Conservation (phyloP, 2,113 vertebrate genomes). For the Dendropsophus ebraccatus region DNA sequence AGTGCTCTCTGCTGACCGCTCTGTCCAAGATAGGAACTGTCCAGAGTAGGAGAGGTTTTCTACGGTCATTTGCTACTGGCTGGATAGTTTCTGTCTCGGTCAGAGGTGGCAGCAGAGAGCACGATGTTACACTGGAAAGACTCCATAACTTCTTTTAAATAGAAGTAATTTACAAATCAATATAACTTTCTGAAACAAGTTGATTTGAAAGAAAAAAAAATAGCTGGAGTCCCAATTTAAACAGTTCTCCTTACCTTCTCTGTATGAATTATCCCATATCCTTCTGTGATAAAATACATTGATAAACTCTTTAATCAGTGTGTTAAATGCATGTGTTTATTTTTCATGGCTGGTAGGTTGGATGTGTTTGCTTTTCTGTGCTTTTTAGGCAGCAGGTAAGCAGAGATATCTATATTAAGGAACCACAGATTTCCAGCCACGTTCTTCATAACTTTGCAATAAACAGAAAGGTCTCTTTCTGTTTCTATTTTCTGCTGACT, state of each 20-base stretch:
- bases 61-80: too few relatives aligned
- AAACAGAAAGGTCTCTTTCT: conserved; percentile 24
- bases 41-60: too few relatives aligned
- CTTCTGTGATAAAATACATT: not conserved
- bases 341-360: conserved; percentile 46
- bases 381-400: conserved; percentile 53
- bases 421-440: not conserved
- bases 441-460: conserved; percentile 13
- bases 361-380: conserved; percentile 40
- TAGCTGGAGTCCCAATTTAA: too few relatives aligned
- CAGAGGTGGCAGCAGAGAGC: too few relatives aligned
- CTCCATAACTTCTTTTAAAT: too few relatives aligned
- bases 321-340: conserved; percentile 74
- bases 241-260: not conserved
- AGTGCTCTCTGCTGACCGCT: too few relatives aligned
- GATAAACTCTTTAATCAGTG: not conserved
- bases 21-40: too few relatives aligned
- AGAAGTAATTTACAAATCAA: too few relatives aligned
- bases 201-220: too few relatives aligned
- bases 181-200: too few relatives aligned
- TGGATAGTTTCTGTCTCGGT: too few relatives aligned
- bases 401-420: conserved; percentile 16
- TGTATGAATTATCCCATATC: not conserved
- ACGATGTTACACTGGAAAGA: too few relatives aligned
- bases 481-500: conserved; percentile 32